Conservation (phyloP, 35 echinoderm and acorn worm species). For the Stichopus chloronotus region DNA sequence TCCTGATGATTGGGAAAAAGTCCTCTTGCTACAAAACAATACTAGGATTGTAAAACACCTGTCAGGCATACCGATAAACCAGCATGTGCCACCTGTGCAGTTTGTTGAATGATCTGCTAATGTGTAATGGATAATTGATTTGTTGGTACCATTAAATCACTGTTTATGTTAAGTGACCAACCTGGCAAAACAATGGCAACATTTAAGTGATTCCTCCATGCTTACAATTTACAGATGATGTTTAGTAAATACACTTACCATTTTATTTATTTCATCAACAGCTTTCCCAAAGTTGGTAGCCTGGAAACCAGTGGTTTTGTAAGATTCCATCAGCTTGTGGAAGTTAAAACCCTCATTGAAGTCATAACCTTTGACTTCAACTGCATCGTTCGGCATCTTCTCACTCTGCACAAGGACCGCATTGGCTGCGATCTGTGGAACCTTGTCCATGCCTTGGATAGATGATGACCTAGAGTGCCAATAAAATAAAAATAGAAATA, state of each 20-base stretch:
- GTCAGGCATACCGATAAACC: too few relatives aligned
- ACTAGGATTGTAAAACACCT: too few relatives aligned
- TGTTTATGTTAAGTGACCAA: neutral
- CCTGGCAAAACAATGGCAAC: neutral
- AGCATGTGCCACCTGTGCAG: too few relatives aligned
- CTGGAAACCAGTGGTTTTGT: slow-evolving; percentile 90
- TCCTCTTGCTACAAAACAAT: too few relatives aligned
- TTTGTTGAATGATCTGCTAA: too few relatives aligned
- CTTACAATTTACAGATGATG: too few relatives aligned
- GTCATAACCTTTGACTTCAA: slow-evolving; percentile 96
- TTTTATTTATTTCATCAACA: slow-evolving; percentile 95
- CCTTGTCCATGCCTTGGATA: slow-evolving; percentile 3
- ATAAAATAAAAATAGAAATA: neutral
- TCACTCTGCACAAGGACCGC: slow-evolving; percentile 77
- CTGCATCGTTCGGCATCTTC: slow-evolving; percentile 75
- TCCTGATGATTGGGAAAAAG: too few relatives aligned
- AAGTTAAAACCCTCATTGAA: slow-evolving; percentile 96
- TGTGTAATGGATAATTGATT: too few relatives aligned
- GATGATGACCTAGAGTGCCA: slow-evolving; percentile 33
- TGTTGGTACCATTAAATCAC: too few relatives aligned
- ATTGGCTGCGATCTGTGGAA: slow-evolving; percentile 56
- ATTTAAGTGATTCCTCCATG: neutral
- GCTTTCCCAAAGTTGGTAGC: slow-evolving; percentile 92
- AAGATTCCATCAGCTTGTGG: slow-evolving; percentile 84
- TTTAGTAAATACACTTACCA: slow-evolving; percentile 60